Evolutionary conservation across 2,797 vertebrate species (phyloP).

Genomic region (Sebastes dallii): DNA sequence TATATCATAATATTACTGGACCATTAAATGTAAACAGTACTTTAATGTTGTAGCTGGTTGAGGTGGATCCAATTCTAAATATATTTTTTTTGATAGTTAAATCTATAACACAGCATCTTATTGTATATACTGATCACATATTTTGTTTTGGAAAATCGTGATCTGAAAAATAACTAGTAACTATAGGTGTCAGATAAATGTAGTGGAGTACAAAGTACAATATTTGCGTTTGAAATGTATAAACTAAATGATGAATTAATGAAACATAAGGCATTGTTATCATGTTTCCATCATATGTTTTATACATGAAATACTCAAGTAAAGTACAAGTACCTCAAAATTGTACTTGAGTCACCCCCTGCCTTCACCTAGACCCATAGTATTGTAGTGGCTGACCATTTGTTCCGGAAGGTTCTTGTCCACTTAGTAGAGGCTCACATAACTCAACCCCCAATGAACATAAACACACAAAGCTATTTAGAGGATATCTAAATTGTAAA

Average conservation of each 20-base stretch:
- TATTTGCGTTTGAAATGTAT: neutral
- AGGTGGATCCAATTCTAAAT: neutral
- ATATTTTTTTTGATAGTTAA: neutral
- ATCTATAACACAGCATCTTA: neutral
- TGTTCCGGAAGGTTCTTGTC: neutral
- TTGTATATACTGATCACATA: neutral
- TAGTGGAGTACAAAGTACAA: neutral
- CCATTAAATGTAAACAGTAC: neutral
- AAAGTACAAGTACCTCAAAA: neutral
- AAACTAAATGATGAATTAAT: too few species aligned
- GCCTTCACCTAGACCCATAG: neutral
- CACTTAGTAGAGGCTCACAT: neutral
- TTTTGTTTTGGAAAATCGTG: neutral
- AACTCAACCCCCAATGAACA: neutral
- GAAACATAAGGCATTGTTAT: too few species aligned
- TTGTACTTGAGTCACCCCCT: neutral
- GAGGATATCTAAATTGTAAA: neutral
- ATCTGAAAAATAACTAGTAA: neutral
- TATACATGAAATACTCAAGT: neutral
- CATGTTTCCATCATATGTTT: neutral
- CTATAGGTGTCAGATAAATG: neutral
- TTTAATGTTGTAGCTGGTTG: neutral
- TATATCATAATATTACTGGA: neutral
- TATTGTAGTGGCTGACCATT: neutral
- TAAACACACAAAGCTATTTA: neutral